phyloP scores from a whole-genome alignment of 2,113 vertebrate genomes.

The Proteles cristata region DNA sequence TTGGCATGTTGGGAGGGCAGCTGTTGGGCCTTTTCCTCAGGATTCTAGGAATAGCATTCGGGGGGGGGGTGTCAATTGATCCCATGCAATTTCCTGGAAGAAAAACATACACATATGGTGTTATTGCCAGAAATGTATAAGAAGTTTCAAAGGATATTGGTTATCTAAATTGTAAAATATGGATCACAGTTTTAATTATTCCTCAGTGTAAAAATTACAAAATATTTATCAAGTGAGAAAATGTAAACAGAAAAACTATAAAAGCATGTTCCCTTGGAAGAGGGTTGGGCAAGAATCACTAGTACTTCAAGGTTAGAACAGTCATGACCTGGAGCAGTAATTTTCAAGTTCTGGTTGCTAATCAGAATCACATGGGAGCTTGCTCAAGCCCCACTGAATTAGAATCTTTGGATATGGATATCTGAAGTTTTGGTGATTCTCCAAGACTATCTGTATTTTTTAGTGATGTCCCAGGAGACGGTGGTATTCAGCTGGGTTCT shows the following conservation, averaged over 20 bases:
- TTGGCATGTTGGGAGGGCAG: not conserved
- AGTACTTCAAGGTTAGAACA: conserved; percentile 4
- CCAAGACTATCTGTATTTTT: not conserved
- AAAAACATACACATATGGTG: not conserved
- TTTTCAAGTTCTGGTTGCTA: not conserved
- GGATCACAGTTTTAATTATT: not conserved
- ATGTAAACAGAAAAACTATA: conserved; percentile 24
- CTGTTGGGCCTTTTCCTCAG: not conserved
- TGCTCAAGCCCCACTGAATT: not conserved
- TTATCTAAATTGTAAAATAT: not conserved
- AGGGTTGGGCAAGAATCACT: not conserved
- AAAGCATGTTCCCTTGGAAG: not conserved
- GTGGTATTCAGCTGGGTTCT: not conserved
- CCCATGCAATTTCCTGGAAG: not conserved
- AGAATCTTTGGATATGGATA: not conserved
- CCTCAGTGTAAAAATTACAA: conserved; percentile 9
- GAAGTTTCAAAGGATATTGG: not conserved
- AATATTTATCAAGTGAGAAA: conserved; percentile 27
- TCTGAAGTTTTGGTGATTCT: not conserved
- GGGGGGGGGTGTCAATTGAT: not conserved
- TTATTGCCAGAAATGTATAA: not conserved
- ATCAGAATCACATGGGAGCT: not conserved
- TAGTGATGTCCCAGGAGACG: not conserved
- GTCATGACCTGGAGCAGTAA: not conserved
- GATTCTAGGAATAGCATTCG: not conserved